Percentiles rank a stretch among this genome's conserved stretches.
phyloP scores from a whole-genome alignment of 2,797 vertebrate genomes.

The Siniperca undulata region DNA sequence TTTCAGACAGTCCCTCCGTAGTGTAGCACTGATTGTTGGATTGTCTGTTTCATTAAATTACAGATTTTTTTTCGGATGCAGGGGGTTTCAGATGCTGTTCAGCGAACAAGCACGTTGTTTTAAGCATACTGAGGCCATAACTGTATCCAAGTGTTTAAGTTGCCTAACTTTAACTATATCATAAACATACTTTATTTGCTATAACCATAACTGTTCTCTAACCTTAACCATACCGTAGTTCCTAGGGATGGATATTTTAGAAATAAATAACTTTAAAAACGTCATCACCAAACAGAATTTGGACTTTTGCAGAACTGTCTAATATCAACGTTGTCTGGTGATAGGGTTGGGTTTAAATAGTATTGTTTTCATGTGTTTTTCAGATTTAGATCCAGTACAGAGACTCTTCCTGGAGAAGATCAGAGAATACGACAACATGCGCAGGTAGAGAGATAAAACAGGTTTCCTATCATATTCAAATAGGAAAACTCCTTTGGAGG shows the following conservation, averaged over 20 bases:
- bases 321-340: background rate
- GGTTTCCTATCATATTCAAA: background rate
- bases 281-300: background rate
- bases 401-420: slow-evolving; percentile 93
- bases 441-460: slow-evolving; percentile 79
- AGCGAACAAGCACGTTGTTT: background rate
- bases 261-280: background rate
- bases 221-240: background rate
- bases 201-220: background rate
- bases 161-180: background rate
- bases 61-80: no score
- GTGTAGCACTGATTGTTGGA: no score
- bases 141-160: no score
- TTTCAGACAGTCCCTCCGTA: background rate
- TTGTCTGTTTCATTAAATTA: no score
- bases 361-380: slow-evolving; percentile 11
- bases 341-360: background rate
- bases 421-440: slow-evolving; percentile 87
- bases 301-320: background rate
- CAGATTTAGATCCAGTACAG: slow-evolving; percentile 89
- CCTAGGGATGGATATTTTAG: background rate
- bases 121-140: background rate
- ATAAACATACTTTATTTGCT: background rate
- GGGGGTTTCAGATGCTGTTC: background rate
- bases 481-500: background rate